Conservation (phyloP, 2,797 vertebrate species). For the Okamejei kenojei region DNA sequence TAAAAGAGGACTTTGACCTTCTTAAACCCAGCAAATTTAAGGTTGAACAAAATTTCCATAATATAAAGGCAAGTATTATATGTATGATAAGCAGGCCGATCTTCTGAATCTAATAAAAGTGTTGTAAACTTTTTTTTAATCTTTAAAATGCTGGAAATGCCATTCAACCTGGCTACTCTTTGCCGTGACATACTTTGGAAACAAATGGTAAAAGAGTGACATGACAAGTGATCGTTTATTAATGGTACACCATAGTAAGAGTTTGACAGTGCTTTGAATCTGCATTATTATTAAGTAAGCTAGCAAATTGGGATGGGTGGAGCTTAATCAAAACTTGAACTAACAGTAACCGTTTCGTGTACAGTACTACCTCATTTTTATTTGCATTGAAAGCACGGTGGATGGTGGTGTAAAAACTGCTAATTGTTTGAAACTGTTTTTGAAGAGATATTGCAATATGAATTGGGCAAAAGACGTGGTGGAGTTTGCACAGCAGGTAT, state of each 20-base stretch:
- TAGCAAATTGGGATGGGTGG: constrained; percentile 48
- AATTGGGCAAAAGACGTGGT: constrained; percentile 30
- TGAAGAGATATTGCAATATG: constrained; percentile 37
- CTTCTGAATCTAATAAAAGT: constrained; percentile 32
- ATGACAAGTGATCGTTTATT: neutral
- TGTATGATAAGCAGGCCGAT: constrained; percentile 16
- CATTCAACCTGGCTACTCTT: constrained; percentile 25
- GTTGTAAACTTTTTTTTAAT: constrained; percentile 32
- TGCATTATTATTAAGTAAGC: constrained; percentile 41
- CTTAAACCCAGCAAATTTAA: constrained; percentile 30
- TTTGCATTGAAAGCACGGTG: constrained; percentile 50
- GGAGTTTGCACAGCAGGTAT: constrained; percentile 35
- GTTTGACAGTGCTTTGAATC: constrained; percentile 24
- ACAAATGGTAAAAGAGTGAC: constrained; percentile 33
- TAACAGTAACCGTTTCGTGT: constrained; percentile 50
- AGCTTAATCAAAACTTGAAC: constrained; percentile 55
- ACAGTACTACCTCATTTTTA: constrained; percentile 60
- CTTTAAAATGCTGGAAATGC: constrained; percentile 31
- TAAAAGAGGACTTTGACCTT: constrained; percentile 20
- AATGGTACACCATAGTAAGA: constrained; percentile 27
- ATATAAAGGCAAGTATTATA: constrained; percentile 4
- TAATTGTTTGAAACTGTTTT: constrained; percentile 40
- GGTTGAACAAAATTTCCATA: constrained; percentile 8
- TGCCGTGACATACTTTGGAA: constrained; percentile 16
- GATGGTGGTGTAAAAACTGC: constrained; percentile 45